phyloP scores from a whole-genome alignment of 2,888 invertebrate genomes.

The Rotaria socialis region DNA sequence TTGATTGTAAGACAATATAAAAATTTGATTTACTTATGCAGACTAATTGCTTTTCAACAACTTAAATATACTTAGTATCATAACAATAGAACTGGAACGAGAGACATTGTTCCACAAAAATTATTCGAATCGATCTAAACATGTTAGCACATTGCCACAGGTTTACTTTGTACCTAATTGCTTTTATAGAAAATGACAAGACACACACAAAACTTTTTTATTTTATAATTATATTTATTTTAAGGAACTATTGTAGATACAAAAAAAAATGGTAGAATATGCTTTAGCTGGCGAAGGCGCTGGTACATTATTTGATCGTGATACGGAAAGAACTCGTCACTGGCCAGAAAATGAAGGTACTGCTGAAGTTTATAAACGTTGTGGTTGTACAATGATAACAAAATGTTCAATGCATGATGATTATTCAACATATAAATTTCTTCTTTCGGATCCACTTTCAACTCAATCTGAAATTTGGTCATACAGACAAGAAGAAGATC shows the following conservation, averaged over 20 bases:
- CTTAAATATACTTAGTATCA: not conserved
- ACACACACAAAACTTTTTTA: too few relatives aligned
- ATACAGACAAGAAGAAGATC: not conserved
- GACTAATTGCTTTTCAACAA: not conserved
- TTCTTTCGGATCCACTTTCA: not conserved
- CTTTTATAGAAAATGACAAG: not conserved
- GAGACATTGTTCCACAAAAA: not conserved
- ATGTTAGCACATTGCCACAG: too few relatives aligned
- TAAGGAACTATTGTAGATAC: not conserved
- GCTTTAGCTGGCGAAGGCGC: not conserved
- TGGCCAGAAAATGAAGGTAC: not conserved
- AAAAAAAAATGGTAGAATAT: not conserved
- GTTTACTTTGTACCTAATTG: not conserved
- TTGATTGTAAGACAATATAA: not conserved
- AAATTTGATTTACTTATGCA: not conserved
- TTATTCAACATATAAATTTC: not conserved
- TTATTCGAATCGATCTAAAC: not conserved
- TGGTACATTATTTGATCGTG: not conserved
- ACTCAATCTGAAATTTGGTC: not conserved
- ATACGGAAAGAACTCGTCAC: not conserved
- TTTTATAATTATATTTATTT: too few relatives aligned
- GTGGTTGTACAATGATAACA: not conserved
- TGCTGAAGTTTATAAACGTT: not conserved
- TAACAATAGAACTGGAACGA: not conserved
- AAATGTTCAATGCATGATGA: slow-evolving; percentile 30